Base-by-base conservation (phyloP, 2,113 vertebrate genomes). In the Rostratula benghalensis region DNA sequence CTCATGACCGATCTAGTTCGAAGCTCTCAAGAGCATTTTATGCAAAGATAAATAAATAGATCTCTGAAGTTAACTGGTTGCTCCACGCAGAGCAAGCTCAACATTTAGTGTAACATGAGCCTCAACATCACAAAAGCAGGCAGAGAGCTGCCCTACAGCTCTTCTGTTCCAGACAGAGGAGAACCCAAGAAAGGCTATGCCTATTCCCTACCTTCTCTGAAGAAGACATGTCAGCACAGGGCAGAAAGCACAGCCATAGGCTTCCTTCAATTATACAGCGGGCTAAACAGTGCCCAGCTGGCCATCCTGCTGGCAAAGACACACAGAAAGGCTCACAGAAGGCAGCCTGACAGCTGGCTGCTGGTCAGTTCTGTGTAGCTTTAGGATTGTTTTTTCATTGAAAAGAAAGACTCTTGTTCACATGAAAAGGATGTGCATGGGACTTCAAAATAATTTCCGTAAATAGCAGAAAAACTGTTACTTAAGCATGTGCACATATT, bases 21-120 rank as follows among this genome's bases (percentile, higher is more conserved):
- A 90, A 95, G 60, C 60, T 46, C 50, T 89, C 53, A 65, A 83
- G 30, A 82, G 61, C 67, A 35, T 71, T 94, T 94, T 78, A 92
- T 76, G 84, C 37, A 82, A 74, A 84, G 91, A 90, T 83, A 96
- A 96, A 95, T 89, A 94, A 91, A 78, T 77, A 94, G 60, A 90
- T 81, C 64, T 81, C 90, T 95, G 78, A 91, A 93, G 64, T 86
- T 71, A 74, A 73, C 45, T 39, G 85, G 83, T 79, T 89, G 83
- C 35, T 89, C 37, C 61, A 61, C 46, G 56, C 56, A 76, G 41
- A 57, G 33, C 61, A 93, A 75, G 68, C 81, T 89, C 57, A 71
- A 91, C 24, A 28, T 21, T 94, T 78, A 3, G 6, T 46, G 30
- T 48, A 95, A 75, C n/a, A 39, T 95, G 85, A 91, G 94, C 70